Percentiles rank a stretch among this genome's conserved stretches.
Evolutionary conservation across 1,140 invertebrate genomes (phyloP).

Genomic region (Episyrphus balteatus): DNA sequence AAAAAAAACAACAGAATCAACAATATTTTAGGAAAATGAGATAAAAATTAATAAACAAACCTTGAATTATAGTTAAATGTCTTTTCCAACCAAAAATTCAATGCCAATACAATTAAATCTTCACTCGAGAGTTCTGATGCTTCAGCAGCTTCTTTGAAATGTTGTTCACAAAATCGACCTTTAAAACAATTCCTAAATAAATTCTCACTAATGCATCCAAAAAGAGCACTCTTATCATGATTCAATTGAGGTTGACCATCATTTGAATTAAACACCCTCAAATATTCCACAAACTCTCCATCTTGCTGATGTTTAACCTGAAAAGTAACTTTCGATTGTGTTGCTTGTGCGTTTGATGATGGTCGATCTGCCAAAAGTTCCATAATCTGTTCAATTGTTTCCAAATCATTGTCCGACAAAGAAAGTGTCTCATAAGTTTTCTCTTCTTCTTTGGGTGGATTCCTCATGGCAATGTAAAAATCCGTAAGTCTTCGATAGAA

Average conservation of each 20-base stretch:
- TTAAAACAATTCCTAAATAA: constrained; percentile 24
- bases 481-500: constrained; percentile 27
- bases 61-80: constrained; percentile 19
- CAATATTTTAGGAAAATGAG: neutral
- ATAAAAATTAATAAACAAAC: neutral
- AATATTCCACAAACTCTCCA: constrained; percentile 28
- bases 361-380: constrained; percentile 13
- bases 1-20: neutral
- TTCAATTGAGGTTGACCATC: constrained; percentile 3
- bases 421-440: constrained; percentile 17
- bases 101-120: constrained; percentile 25
- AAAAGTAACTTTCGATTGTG: constrained; percentile 2
- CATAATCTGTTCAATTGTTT: constrained; percentile 31
- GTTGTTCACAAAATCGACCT: constrained; percentile 15
- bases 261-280: constrained; percentile 18
- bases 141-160: constrained; percentile 20
- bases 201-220: constrained; percentile 20
- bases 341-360: neutral
- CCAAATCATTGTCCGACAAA: constrained; percentile 25
- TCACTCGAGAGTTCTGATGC: constrained; percentile 17
- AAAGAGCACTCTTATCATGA: constrained; percentile 13
- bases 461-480: constrained; percentile 18
- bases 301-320: neutral
- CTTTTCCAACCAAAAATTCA: constrained; percentile 32
- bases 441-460: constrained; percentile 1